phyloP scores from a whole-genome alignment of 2,797 vertebrate species.

The Eremophila alpestris region DNA sequence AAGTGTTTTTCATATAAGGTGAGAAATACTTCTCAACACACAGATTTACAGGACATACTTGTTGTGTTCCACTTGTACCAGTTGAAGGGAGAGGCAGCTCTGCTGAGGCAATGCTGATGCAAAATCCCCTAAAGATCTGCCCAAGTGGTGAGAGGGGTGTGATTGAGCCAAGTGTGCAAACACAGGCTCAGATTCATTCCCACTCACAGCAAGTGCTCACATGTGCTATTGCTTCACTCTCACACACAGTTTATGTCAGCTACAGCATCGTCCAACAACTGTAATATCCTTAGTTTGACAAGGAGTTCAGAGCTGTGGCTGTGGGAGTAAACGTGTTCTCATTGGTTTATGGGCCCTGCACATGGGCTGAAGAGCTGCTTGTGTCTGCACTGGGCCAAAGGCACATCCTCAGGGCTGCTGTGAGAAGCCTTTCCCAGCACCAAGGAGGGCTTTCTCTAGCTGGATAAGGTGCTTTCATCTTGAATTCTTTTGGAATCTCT shows the following conservation, averaged over 20 bases:
- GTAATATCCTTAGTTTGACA: background rate
- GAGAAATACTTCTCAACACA: background rate
- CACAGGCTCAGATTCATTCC: background rate
- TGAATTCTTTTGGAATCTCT: background rate
- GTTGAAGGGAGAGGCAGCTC: background rate
- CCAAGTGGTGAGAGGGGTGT: background rate
- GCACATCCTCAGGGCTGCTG: background rate
- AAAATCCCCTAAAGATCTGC: background rate
- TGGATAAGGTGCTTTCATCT: background rate
- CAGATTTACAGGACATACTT: background rate
- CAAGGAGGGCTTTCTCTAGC: background rate
- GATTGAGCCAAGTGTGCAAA: background rate
- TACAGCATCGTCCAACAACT: background rate
- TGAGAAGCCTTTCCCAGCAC: background rate
- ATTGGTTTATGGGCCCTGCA: background rate
- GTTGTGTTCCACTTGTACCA: background rate
- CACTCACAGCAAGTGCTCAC: background rate
- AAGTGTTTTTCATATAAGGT: background rate
- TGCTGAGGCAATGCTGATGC: background rate
- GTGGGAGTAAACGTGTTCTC: background rate
- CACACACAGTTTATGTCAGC: background rate
- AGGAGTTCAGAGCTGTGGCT: background rate
- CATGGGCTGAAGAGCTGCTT: accelerated
- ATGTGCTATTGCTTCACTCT: background rate
- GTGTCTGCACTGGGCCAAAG: background rate